Evolutionary conservation across 2,113 vertebrate genomes (phyloP).

Genomic region (Polypterus senegalus): DNA sequence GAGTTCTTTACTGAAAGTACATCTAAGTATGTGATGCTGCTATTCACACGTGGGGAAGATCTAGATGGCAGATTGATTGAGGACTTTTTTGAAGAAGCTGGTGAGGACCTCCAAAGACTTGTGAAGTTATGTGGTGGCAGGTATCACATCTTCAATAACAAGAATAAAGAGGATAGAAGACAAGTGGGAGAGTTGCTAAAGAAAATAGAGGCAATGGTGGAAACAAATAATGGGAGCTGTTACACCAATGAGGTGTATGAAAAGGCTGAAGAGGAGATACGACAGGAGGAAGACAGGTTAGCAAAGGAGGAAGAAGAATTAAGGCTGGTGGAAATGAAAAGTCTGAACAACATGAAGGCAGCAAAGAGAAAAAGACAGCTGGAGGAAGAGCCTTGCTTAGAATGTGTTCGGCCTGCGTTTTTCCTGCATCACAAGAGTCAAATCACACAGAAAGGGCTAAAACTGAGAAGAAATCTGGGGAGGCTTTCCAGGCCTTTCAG

Average conservation of each 20-base stretch:
- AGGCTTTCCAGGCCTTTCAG: not conserved
- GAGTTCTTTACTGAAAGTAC: slow-evolving; percentile 43
- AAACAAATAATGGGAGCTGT: slow-evolving; percentile 22
- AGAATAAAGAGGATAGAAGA: slow-evolving; percentile 20
- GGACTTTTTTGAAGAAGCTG: slow-evolving; percentile 31
- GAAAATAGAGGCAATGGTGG: slow-evolving; percentile 44
- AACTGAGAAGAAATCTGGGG: not conserved
- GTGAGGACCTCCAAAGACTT: slow-evolving; percentile 30
- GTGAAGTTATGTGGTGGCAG: slow-evolving; percentile 43
- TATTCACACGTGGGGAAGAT: slow-evolving; percentile 50
- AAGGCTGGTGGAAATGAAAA: slow-evolving; percentile 14
- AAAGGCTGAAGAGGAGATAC: slow-evolving; percentile 40
- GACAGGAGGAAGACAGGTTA: slow-evolving; percentile 39
- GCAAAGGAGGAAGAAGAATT: slow-evolving; percentile 22
- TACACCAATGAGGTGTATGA: slow-evolving; percentile 42
- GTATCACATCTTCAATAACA: slow-evolving; percentile 54
- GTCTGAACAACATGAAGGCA: not conserved
- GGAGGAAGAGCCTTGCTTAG: not conserved
- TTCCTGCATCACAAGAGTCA: not conserved
- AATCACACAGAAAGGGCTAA: not conserved
- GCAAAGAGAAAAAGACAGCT: not conserved
- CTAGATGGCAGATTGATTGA: slow-evolving; percentile 35
- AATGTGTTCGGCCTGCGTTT: not conserved
- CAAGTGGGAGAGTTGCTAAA: slow-evolving; percentile 41
- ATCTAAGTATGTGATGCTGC: slow-evolving; percentile 38